These are phyloP conservation scores for Emydocephalus ijimae DNA, from an alignment of 2,113 vertebrate species.

Conservation along the genomic window DNA sequence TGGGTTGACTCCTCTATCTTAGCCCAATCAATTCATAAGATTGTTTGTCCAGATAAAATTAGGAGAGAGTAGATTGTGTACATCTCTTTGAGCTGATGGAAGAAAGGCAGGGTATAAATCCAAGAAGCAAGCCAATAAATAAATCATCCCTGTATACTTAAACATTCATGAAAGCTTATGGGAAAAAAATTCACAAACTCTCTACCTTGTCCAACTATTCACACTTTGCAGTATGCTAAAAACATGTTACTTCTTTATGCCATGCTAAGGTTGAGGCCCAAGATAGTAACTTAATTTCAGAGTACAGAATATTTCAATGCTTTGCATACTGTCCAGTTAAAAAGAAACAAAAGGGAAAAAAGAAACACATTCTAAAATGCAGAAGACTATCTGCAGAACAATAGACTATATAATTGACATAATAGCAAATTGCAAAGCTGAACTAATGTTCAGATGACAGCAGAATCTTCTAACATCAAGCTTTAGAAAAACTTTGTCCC, in stretches of 20 bases:
- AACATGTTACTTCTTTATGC: background rate
- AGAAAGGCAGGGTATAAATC: background rate
- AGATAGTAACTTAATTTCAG: background rate
- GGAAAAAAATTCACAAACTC: background rate
- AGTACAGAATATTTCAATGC: background rate
- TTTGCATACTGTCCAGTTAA: background rate
- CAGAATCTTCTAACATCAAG: constrained; percentile 10
- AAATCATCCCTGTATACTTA: background rate
- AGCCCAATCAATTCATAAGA: background rate
- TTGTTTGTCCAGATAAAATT: background rate
- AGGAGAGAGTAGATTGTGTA: background rate
- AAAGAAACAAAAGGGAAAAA: background rate
- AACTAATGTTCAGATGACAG: constrained; percentile 22
- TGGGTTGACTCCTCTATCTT: background rate
- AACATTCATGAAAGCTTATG: background rate
- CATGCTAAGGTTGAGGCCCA: background rate
- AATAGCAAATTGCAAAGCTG: constrained; percentile 20
- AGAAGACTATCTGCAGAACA: background rate
- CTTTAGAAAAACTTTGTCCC: background rate
- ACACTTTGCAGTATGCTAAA: background rate
- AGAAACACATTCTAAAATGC: background rate
- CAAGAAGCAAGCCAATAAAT: background rate
- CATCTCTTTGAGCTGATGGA: background rate
- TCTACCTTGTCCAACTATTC: background rate
- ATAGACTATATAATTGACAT: constrained; percentile 5